A percentile compares a stretch with the other conserved stretches of the same genome.
These are phyloP conservation scores for Cyanistes caeruleus DNA, from an alignment of 2,113 vertebrate genomes.

Conservation along the genomic window DNA sequence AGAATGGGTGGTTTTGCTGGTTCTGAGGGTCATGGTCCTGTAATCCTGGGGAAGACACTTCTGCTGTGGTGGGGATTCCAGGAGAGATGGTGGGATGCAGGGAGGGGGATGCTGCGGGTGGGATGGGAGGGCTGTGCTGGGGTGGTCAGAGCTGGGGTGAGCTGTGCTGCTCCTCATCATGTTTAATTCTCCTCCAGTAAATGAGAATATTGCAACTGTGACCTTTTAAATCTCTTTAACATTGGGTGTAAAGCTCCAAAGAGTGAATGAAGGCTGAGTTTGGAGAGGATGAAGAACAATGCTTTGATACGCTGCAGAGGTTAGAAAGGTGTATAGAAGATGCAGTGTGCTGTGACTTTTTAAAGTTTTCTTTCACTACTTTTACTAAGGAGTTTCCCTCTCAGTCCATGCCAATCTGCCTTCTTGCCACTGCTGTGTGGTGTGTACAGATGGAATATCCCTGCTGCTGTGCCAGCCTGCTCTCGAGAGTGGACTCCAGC, in stretches of 20 bases:
- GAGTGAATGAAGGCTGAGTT: accelerated
- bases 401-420: neutral
- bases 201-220: neutral
- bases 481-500: neutral
- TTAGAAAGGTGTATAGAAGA: neutral
- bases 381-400: neutral
- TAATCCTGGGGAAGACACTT: neutral
- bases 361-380: neutral
- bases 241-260: neutral
- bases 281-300: neutral
- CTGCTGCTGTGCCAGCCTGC: neutral
- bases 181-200: neutral
- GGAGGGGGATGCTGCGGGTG: neutral
- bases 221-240: neutral
- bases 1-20: neutral
- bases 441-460: neutral
- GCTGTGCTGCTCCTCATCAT: accelerated
- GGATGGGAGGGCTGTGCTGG: neutral
- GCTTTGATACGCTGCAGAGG: neutral
- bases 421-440: neutral
- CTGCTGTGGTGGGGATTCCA: neutral
- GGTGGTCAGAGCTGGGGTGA: neutral
- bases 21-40: neutral
- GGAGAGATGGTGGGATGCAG: accelerated
- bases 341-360: neutral